These are phyloP conservation scores for Diplazon laetatorius DNA, from an alignment of 2,888 invertebrate genomes.

Conservation along the genomic window DNA sequence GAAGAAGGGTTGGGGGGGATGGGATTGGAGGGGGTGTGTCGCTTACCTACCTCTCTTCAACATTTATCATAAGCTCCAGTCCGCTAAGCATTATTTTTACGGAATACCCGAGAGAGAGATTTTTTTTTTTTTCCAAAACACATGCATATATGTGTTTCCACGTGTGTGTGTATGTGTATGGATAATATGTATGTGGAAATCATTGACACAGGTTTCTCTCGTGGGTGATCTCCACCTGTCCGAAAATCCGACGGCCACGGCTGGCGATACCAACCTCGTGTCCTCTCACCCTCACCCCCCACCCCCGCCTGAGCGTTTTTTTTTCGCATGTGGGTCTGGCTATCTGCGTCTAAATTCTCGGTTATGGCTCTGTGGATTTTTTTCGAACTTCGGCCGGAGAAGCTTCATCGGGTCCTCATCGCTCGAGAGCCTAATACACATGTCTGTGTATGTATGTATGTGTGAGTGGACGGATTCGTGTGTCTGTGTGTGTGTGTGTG, in stretches of 20 bases:
- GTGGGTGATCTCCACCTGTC: slow-evolving; percentile 55
- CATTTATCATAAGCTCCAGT: slow-evolving; percentile 80
- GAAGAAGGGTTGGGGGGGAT: slow-evolving; percentile 58
- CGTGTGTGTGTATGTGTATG: too few species aligned
- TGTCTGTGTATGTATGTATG: slow-evolving; percentile 10
- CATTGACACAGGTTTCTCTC: too few species aligned
- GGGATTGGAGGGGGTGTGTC: too few species aligned
- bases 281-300: too few species aligned
- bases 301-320: too few species aligned
- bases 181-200: too few species aligned
- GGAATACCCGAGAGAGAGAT: slow-evolving; percentile 50
- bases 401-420: slow-evolving; percentile 61
- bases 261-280: slow-evolving; percentile 8
- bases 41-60: too few species aligned
- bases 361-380: slow-evolving; percentile 20
- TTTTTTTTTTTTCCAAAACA: too few species aligned
- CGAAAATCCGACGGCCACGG: slow-evolving; percentile 9
- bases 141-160: too few species aligned
- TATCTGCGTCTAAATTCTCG: slow-evolving; percentile 53
- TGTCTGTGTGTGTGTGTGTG: neutral
- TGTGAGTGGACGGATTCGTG: neutral
- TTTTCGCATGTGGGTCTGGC: too few species aligned
- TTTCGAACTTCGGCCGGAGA: slow-evolving; percentile 25
- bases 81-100: slow-evolving; percentile 69
- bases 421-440: slow-evolving; percentile 52